Base-by-base conservation (phyloP, 2,888 invertebrate species). In the Chloroclystis v-ata region DNA sequence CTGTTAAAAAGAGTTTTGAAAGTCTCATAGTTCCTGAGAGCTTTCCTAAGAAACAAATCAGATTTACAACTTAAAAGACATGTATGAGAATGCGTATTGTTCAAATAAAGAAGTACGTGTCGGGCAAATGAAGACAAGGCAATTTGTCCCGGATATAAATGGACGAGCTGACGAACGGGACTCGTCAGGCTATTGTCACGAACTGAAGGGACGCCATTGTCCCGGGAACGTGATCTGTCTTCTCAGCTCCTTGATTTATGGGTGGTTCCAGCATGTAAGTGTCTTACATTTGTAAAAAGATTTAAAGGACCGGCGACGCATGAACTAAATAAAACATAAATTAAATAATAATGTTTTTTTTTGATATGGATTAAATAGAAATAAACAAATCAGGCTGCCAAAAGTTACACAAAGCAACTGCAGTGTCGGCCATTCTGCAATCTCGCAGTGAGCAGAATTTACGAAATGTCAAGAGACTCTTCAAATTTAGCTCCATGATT, bases 121-220 rank as follows among this genome's bases (percentile, higher is more conserved):
- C 32, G 37, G 20, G 9, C 9, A 26, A 35, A 46, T 40, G 48
- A 37, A 49, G 49, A 45, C 52, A 54, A 52, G 52, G 54, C 47
- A 56, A 57, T 59, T 57, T 54, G 43, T 50, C 47, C 37, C 41
- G 43, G 51, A 47, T 42, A 60, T 52, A 56, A 56, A 60, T 57
- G 49, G 49, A 44, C 47, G 46, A 24, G 25, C 33, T 45, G 50
- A 48, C 41, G 37, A 48, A 57, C 42, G 47, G 24, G 37, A 38
- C 41, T 38, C 33, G 40, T 43, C 30, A 24, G 13, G 28, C 33
- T 16, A 37, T 54, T 47, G 40, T 47, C 14, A 47, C 9, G 41
- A 28, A 49, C 37, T 32, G 40, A 44, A 43, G 45, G 32, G 41
- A 13, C 26, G 25, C 45, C 12, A 43, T 37, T 46, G 47, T 50